A percentile compares a stretch with the other conserved stretches of the same genome.
These are phyloP conservation scores for Augochlora pura DNA, from an alignment of 1,140 invertebrate species.

Conservation along the genomic window DNA sequence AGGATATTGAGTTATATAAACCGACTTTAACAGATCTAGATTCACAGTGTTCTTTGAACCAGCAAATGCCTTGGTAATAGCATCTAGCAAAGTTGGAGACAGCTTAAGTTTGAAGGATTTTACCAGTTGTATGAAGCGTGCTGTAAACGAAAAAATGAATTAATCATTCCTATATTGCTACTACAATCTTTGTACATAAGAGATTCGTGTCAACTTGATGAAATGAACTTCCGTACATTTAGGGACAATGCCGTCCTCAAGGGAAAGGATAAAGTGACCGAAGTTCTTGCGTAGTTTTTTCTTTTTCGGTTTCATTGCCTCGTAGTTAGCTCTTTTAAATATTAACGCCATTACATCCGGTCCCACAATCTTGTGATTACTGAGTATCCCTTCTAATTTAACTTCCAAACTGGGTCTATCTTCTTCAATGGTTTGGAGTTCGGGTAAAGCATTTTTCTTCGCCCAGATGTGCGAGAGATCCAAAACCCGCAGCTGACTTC, in stretches of 20 bases:
- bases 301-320: slow-evolving; percentile 76
- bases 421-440: slow-evolving; percentile 66
- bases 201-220: not conserved
- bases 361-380: slow-evolving; percentile 76
- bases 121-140: slow-evolving; percentile 67
- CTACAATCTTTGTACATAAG: too few relatives aligned
- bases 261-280: slow-evolving; percentile 71
- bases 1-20: slow-evolving; percentile 75
- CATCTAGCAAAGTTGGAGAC: slow-evolving; percentile 70
- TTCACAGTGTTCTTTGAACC: slow-evolving; percentile 69
- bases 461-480: slow-evolving; percentile 77
- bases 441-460: slow-evolving; percentile 68
- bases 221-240: slow-evolving; percentile 49
- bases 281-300: slow-evolving; percentile 76
- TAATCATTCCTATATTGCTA: not conserved
- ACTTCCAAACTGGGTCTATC: slow-evolving; percentile 68
- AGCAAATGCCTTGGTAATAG: slow-evolving; percentile 70
- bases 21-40: slow-evolving; percentile 67
- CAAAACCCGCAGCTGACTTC: slow-evolving; percentile 66
- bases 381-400: slow-evolving; percentile 75
- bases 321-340: slow-evolving; percentile 76
- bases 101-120: slow-evolving; percentile 74
- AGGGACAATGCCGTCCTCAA: slow-evolving; percentile 59
- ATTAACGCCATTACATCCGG: slow-evolving; percentile 75
- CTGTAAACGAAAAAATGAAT: slow-evolving; percentile 54